These are phyloP conservation scores for Petrocephalus schoutedeni DNA, from an alignment of 2,797 vertebrate species.

Conservation along the genomic window DNA sequence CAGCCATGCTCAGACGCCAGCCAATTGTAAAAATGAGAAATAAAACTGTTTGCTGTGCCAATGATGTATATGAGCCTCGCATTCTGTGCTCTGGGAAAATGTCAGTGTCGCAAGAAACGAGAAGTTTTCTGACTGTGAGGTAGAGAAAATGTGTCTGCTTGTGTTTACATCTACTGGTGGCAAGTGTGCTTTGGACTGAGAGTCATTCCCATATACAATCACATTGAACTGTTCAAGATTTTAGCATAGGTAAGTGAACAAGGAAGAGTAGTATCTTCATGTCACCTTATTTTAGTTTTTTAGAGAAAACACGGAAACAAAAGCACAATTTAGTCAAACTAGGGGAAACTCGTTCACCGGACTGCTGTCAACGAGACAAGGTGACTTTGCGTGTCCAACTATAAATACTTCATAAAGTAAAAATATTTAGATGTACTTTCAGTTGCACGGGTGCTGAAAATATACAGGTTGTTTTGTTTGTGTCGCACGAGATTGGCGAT, in stretches of 20 bases:
- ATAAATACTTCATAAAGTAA: constrained; percentile 17
- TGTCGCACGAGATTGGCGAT: not conserved
- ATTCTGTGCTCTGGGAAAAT: not conserved
- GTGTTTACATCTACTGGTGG: not conserved
- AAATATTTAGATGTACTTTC: constrained; percentile 20
- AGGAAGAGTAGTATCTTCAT: not conserved
- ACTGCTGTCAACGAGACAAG: constrained; percentile 11
- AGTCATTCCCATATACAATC: not conserved
- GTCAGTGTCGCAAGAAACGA: not conserved
- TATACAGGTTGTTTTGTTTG: not conserved
- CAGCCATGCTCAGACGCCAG: not conserved
- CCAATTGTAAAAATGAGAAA: not conserved
- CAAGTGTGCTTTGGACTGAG: not conserved
- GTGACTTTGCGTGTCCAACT: constrained; percentile 18
- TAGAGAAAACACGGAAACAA: not conserved
- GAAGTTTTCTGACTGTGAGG: not conserved
- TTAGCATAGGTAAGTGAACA: not conserved
- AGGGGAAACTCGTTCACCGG: not conserved
- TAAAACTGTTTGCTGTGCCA: not conserved
- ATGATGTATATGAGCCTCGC: not conserved
- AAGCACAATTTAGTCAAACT: not conserved
- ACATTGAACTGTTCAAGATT: not conserved
- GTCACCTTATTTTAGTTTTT: not conserved
- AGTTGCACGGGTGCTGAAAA: not conserved
- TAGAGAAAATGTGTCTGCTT: not conserved